phyloP scores from a whole-genome alignment of 30 jellyfish, hydroid and myxozoan species.

The Pseudorhiza aurosa region DNA sequence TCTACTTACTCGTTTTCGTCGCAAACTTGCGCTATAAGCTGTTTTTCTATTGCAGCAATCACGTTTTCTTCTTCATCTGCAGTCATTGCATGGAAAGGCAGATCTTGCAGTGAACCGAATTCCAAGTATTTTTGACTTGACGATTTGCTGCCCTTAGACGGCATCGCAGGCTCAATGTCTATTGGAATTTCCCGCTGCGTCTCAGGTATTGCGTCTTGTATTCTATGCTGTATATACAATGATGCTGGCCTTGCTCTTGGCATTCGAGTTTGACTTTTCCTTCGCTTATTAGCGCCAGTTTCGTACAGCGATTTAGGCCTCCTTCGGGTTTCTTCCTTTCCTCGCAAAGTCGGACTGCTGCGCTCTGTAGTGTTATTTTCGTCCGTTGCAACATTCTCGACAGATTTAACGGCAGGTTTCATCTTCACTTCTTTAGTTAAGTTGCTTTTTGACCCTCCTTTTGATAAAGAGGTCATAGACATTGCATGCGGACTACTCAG shows the following conservation, averaged over 20 bases:
- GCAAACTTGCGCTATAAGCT: constrained; percentile 61
- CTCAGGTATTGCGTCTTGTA: constrained; percentile 54
- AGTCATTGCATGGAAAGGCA: constrained; percentile 28
- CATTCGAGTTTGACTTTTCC: not conserved
- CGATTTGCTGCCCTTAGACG: not conserved
- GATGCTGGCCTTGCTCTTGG: constrained; percentile 56
- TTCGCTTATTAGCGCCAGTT: constrained; percentile 34
- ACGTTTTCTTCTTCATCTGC: constrained; percentile 56
- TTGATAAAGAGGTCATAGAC: constrained; percentile 42
- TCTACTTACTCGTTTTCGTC: constrained; percentile 58
- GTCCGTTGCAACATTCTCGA: not conserved
- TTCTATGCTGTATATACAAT: constrained; percentile 36
- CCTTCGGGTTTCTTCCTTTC: constrained; percentile 24
- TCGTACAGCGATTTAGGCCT: constrained; percentile 59
- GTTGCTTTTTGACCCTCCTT: not conserved
- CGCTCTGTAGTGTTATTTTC: not conserved
- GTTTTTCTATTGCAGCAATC: constrained; percentile 50
- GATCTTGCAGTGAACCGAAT: constrained; percentile 54
- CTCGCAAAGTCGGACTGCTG: constrained; percentile 6
- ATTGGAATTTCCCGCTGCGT: constrained; percentile 6
- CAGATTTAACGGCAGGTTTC: not conserved
- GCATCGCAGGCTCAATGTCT: not conserved
- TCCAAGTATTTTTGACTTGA: not conserved
- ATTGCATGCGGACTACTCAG: constrained; percentile 8
- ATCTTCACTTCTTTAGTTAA: not conserved